These are phyloP conservation scores for Chamaetylas fuelleborni DNA, from an alignment of 2,113 vertebrate genomes.

Conservation along the genomic window DNA sequence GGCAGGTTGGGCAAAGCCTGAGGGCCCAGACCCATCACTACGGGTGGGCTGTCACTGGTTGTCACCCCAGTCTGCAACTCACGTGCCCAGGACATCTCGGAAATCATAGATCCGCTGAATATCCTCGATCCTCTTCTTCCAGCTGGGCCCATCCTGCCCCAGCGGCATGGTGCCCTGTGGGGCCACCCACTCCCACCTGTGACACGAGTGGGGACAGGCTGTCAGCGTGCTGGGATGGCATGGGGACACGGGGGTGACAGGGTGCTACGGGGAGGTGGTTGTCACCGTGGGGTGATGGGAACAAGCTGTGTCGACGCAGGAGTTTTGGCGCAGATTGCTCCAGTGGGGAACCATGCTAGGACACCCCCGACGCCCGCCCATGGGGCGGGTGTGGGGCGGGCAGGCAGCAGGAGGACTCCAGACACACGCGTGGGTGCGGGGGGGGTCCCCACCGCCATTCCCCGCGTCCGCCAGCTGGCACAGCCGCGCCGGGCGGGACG, in stretches of 20 bases:
- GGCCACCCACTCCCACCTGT: neutral
- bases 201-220: neutral
- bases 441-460: neutral
- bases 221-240: neutral
- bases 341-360: neutral
- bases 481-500: neutral
- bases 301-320: neutral
- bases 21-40: too few relatives aligned
- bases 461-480: neutral
- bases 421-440: neutral
- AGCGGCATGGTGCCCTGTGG: slow-evolving; percentile 69
- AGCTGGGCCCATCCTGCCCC: slow-evolving; percentile 70
- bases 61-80: slow-evolving; percentile 24
- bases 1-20: neutral
- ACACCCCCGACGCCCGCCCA: neutral
- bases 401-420: neutral
- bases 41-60: neutral
- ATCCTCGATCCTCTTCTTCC: slow-evolving; percentile 78
- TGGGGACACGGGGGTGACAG: neutral
- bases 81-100: slow-evolving; percentile 82
- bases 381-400: neutral
- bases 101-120: slow-evolving; percentile 78
- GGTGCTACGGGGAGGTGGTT: neutral
- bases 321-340: neutral
- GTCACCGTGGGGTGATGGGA: neutral